phyloP scores from a whole-genome alignment of 92 coral and sea anemone species.

The Galaxea fascicularis region DNA sequence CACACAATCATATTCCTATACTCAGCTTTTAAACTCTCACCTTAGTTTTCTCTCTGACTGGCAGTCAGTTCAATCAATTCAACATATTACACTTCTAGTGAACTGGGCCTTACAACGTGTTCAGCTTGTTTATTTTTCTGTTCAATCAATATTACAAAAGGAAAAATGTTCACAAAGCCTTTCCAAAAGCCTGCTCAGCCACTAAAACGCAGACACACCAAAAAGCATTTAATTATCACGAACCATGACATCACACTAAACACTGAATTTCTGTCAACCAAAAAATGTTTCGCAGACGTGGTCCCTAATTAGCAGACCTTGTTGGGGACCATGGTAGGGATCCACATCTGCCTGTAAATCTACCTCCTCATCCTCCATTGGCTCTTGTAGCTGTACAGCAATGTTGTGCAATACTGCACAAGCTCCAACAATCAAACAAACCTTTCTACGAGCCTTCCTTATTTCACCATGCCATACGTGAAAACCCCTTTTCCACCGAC shows the following conservation, averaged over 20 bases:
- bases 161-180: neutral
- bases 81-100: neutral
- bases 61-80: neutral
- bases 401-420: slow-evolving; percentile 40
- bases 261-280: neutral
- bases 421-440: slow-evolving; percentile 44
- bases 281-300: slow-evolving; percentile 35
- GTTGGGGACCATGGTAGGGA: slow-evolving; percentile 39
- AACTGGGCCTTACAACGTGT: neutral
- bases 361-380: slow-evolving; percentile 30
- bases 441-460: slow-evolving; percentile 53
- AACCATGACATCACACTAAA: neutral
- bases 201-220: slow-evolving; percentile 4
- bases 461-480: slow-evolving; percentile 60
- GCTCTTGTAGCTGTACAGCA: slow-evolving; percentile 30
- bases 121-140: slow-evolving; percentile 1
- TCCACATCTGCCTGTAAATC: slow-evolving; percentile 14
- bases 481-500: slow-evolving; percentile 60
- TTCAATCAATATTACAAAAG: neutral
- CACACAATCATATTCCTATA: neutral
- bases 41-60: slow-evolving; percentile 2
- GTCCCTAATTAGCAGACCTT: slow-evolving; percentile 38
- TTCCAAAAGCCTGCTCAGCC: neutral
- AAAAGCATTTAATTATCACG: slow-evolving; percentile 1
- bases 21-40: neutral